Evolutionary conservation across 2,113 vertebrate species (phyloP), one percentile per base, ranked within the genome.

Genomic region (Cavia porcellus): DNA sequence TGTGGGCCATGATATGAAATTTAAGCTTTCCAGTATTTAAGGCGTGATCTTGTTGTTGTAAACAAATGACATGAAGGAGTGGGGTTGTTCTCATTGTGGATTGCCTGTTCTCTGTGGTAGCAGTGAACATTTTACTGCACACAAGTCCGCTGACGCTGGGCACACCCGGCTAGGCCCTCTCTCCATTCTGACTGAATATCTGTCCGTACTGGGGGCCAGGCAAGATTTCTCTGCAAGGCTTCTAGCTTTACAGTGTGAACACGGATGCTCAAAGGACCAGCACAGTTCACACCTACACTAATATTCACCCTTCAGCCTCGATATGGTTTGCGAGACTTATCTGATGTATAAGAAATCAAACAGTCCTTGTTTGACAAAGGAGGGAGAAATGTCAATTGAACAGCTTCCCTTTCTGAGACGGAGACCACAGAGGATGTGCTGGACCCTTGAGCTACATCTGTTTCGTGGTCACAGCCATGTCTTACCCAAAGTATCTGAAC

Each of bases 21-120:
- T 13, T 62, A 92, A 98, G 72, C 92, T 86, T 89, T 47, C 77
- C 72, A 81, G 50, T 82, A n/a, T 95, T 96, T 81, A 93, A 94
- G 72, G 84, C 55, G 72, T 50, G 84, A 74, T 72, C 72, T 86
- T 94, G 88, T 91, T 68, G 83, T 95, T 95, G 47, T 35, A 83
- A 96, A 95, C 32, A 91, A 93, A 88, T 83, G 79, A 70, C 90
- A 55, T 45, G 42, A 70, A 96, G 9, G 17, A 28, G 38, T n/a
- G 42, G 25, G 57, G 32, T 6, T 89, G 92, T 88, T 45, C 45
- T 68, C 22, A n/a, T 62, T 92, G 86, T 47, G 38, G 79, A 88
- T 42, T 96, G 92, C 90, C 92, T 74, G 75, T 30, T 86, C 94
- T 97, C 88, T 84, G 92, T 84, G 92, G 86, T 13, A 74, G 85